phyloP scores from a whole-genome alignment of 2,888 invertebrate genomes.

The Rhorus exstirpatorius region DNA sequence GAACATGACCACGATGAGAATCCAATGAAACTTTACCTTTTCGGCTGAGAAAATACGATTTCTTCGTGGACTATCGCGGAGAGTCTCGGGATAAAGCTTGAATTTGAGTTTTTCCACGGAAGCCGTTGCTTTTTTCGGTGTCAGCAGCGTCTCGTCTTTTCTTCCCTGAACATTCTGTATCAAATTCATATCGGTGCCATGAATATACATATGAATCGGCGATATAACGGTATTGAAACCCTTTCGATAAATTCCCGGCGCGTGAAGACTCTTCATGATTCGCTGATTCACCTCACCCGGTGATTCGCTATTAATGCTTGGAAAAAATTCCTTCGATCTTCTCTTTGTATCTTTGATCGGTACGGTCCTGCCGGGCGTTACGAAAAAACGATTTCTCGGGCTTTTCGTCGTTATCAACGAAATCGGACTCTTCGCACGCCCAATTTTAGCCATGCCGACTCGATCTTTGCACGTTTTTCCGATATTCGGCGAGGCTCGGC shows the following conservation, averaged over 20 bases:
- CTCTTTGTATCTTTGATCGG: conserved; percentile 48
- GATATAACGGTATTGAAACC: conserved; percentile 78
- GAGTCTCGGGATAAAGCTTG: conserved; percentile 66
- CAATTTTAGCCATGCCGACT: neutral
- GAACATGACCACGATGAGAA: neutral
- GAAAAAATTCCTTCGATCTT: conserved; percentile 73
- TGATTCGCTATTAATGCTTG: conserved; percentile 34
- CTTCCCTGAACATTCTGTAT: conserved; percentile 76
- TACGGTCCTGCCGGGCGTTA: conserved; percentile 77
- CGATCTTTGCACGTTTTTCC: neutral
- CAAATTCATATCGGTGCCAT: conserved; percentile 77
- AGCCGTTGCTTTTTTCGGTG: conserved; percentile 69
- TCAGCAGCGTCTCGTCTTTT: conserved; percentile 75
- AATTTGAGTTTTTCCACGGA: conserved; percentile 71
- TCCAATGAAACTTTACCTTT: conserved; percentile 20
- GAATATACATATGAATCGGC: conserved; percentile 81
- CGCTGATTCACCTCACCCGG: conserved; percentile 8
- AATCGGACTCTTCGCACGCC: neutral
- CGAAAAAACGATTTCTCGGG: conserved; percentile 71
- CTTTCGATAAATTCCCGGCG: conserved; percentile 70
- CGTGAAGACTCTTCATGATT: conserved; percentile 70
- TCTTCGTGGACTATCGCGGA: neutral
- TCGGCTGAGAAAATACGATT: neutral
- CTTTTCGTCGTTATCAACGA: neutral
- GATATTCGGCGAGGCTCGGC: neutral